phyloP scores from a whole-genome alignment of 2,888 invertebrate genomes.

The Tolmerus cingulatus region DNA sequence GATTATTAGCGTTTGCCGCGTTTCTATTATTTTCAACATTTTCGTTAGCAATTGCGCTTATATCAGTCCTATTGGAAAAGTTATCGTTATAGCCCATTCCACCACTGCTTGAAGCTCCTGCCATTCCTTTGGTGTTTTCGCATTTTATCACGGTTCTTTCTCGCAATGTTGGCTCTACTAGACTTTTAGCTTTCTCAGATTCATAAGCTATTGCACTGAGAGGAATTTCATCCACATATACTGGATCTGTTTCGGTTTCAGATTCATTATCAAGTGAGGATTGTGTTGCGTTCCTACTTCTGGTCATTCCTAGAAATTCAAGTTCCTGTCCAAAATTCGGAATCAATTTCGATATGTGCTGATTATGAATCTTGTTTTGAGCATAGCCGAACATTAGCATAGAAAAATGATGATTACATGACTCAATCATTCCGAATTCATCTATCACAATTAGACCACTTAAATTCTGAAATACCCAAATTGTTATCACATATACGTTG shows the following conservation, averaged over 20 bases:
- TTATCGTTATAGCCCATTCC: not conserved
- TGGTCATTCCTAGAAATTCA: slow-evolving; percentile 64
- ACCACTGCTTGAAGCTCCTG: not conserved
- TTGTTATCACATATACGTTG: slow-evolving; percentile 51
- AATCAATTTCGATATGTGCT: slow-evolving; percentile 67
- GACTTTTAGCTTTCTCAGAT: slow-evolving; percentile 12
- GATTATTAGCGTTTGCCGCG: slow-evolving; percentile 43
- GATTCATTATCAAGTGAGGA: slow-evolving; percentile 68
- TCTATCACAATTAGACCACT: slow-evolving; percentile 73
- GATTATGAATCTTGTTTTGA: slow-evolving; percentile 68
- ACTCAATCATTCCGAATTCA: slow-evolving; percentile 70
- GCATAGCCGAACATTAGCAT: slow-evolving; percentile 72
- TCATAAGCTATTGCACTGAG: slow-evolving; percentile 9
- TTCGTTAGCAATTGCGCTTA: not conserved
- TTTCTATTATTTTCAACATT: slow-evolving; percentile 49
- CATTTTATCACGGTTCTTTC: not conserved
- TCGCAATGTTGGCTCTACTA: not conserved
- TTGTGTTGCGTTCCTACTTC: slow-evolving; percentile 67
- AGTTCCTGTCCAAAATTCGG: slow-evolving; percentile 71
- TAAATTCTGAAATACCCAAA: slow-evolving; percentile 70
- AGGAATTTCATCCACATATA: slow-evolving; percentile 49
- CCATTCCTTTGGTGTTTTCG: not conserved
- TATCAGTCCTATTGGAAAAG: not conserved
- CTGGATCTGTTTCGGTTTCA: slow-evolving; percentile 56
- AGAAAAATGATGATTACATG: slow-evolving; percentile 74